Evolutionary conservation across 2,797 vertebrate genomes (phyloP).

Genomic region (Sorex maritimensis): DNA sequence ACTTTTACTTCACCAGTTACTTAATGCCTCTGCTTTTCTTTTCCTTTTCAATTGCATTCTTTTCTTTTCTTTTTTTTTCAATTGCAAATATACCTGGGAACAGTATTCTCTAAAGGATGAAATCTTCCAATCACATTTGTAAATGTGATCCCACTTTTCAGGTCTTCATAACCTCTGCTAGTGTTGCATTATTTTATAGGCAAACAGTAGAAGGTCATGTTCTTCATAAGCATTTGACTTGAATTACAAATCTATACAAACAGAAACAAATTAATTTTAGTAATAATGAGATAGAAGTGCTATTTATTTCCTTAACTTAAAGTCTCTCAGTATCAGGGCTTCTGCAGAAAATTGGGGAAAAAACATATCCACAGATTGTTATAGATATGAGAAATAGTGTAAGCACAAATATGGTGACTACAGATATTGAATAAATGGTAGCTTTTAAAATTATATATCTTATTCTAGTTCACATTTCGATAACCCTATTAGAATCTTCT

Average conservation of each 20-base stretch:
- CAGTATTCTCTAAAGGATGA: not conserved
- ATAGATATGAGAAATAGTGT: constrained; percentile 10
- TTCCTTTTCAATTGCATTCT: no score
- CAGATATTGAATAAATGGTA: not conserved
- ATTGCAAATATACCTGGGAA: not conserved
- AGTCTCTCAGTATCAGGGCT: not conserved
- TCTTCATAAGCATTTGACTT: constrained; percentile 37
- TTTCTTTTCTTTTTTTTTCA: not conserved
- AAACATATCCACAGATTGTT: not conserved
- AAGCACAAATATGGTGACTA: not conserved
- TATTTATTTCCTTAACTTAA: not conserved
- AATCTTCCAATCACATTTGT: not conserved
- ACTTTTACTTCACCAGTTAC: not conserved
- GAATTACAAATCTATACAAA: not conserved
- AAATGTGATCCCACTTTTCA: not conserved
- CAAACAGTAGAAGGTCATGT: not conserved
- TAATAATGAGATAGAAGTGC: not conserved
- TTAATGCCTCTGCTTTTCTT: not conserved
- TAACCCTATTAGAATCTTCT: no score
- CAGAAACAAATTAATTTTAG: constrained; percentile 17
- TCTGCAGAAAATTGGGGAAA: not conserved
- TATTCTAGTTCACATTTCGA: not conserved
- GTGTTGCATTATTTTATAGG: constrained; percentile 22
- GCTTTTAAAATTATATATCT: not conserved
- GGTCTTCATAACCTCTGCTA: not conserved